Evolutionary conservation across 2,888 invertebrate genomes (phyloP), one percentile per base, ranked within the genome.

Genomic region (Coenonympha arcania): DNA sequence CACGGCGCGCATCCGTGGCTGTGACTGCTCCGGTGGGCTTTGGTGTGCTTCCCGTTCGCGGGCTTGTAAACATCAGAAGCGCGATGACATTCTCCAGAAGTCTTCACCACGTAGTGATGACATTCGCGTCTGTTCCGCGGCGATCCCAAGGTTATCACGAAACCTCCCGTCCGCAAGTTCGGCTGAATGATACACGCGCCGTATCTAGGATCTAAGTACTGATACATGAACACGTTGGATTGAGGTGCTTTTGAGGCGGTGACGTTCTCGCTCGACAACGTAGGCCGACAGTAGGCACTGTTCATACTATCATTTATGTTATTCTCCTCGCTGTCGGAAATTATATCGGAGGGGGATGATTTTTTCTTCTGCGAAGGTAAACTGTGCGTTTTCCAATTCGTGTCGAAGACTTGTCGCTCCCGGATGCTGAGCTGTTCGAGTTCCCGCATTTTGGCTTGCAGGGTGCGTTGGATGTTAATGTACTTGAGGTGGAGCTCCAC

Each of bases 401-500:
- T 91, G 79, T 94, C 93, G 36, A 94, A 84, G 8, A 96, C 88
- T 68, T 95, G 94, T 47, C 93, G 89, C 73, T 96, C 96, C 3
- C 93, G 88, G 47, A 94, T 81, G 61, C 92, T 93, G 4, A 95
- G 87, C 46, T 93, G 90, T 71, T 96, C 95, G 45, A 96, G 76
- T 73, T 95, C 95, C 37, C 91, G 89, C 89, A 95, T 91, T 77
- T 95, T 95, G 36, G 90, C 89, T 75, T 96, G 95, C 18, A 96
- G 82, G 26, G 93, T 88, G 62, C 94, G 89, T 79, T 96, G 95
- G 22, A 98, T 87, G 68, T 95, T 95, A 58, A 98, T 94, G 69
- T 95, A 95, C 54, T 96, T 91, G 89, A 96, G 94, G 73, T 98
- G 96, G 0, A 98, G 88, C 68, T 96, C 95, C 30, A 97, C 86